Base-by-base conservation (phyloP, 2,797 vertebrate species). In the Cyclopterus lumpus region DNA sequence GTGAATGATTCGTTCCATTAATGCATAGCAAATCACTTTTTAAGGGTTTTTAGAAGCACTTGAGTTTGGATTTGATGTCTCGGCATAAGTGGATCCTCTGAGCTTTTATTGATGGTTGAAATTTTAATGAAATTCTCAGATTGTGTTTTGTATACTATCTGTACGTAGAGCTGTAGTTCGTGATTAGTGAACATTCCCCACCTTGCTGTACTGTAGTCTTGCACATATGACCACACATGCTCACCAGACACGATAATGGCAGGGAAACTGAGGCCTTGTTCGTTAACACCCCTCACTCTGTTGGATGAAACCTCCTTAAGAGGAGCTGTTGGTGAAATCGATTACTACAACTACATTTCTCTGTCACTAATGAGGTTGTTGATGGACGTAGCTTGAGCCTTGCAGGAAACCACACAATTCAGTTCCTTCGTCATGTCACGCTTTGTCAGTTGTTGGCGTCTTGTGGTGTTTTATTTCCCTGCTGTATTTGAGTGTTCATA, bases 141-240 rank as follows among this genome's bases (percentile, higher is more conserved):
- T 75, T 92, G 83, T 89, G 83, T 85, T 92, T 87, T 85, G 84
- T 90, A 89, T 73, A 74, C 75, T 80, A 46, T 86, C 80, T 93
- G 91, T 93, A 92, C 77, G 91, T 92, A 89, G 69, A 83, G 85
- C 77, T 84, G 89, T 92, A 82, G 77, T 89, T 91, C 72, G 92
- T 93, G 88, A 89, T 82, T 87, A 65, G 87, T 91, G 88, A 89
- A 86, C 86, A 70, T 86, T 82, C 84, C 86, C 80, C 73, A 42
- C 60, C 64, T 54, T 71, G 40, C 72, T 85, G 80, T 90, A 80
- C 85, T 77, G 81, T 80, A 24, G 71, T 87, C 75, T 83, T 77
- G 80, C 85, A 87, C 86, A 79, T 60, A 70, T 24, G 60, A 86
- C 59, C 86, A 77, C 76, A 76, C 83, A 73, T 36, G 49, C 74